phyloP scores from a whole-genome alignment of 2,888 invertebrate genomes.

The Ptychoptera albimana region DNA sequence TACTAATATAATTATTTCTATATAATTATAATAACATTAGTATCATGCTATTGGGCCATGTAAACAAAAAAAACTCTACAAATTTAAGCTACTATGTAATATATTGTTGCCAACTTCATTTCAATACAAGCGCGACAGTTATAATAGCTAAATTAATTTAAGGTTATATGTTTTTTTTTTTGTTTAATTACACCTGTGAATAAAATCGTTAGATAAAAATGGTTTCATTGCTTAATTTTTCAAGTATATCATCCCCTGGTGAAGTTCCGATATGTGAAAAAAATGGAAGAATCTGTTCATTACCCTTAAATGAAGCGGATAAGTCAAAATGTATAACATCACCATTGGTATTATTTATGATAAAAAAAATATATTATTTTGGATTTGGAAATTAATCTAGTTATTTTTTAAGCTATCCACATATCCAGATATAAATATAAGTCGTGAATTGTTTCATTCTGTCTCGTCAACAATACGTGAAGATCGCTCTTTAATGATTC shows the following conservation, averaged over 20 bases:
- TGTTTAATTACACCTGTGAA: no score
- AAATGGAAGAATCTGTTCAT: slow-evolving; percentile 43
- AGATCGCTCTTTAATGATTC: slow-evolving; percentile 38
- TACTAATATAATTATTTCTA: no score
- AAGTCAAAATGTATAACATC: slow-evolving; percentile 42
- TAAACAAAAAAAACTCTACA: no score
- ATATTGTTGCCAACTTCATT: no score
- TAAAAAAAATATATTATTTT: neutral
- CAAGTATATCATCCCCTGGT: slow-evolving; percentile 34
- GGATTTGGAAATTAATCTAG: slow-evolving; percentile 2
- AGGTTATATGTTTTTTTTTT: no score
- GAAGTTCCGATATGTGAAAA: slow-evolving; percentile 45
- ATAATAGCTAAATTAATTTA: no score
- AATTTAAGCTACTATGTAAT: no score
- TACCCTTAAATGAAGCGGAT: slow-evolving; percentile 35
- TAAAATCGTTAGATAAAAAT: no score
- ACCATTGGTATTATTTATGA: slow-evolving; percentile 16
- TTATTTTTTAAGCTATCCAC: slow-evolving; percentile 34
- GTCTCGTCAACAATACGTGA: slow-evolving; percentile 36
- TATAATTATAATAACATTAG: no score
- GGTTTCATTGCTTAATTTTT: slow-evolving; percentile 37
- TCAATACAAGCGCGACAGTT: no score
- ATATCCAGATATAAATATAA: slow-evolving; percentile 55
- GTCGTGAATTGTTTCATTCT: slow-evolving; percentile 41
- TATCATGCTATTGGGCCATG: no score